Evolutionary conservation across 1,140 invertebrate genomes (phyloP), one percentile per base, ranked within the genome.

Genomic region (Diachasmimorpha longicaudata): DNA sequence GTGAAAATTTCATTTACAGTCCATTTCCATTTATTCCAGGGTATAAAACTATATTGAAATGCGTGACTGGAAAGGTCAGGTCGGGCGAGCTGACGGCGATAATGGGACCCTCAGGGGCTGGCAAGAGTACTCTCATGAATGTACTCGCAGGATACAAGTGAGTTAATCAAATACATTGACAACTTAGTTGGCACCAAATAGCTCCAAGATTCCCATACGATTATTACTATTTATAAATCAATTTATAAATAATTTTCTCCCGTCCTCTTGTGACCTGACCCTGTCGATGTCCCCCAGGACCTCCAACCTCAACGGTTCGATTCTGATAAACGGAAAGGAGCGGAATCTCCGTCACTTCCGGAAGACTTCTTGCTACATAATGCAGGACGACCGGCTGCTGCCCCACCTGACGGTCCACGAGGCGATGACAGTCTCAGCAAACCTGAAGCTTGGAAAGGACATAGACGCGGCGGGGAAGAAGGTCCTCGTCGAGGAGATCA

Each of bases 331-430:
- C 83, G 95, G 95, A 16, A 94, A 95, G 82, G 94, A 96, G 76
- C 90, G 97, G 16, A 96, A 97, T 88, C 88, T 97, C 44, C 89
- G 96, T 19, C 91, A 93, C 74, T 98, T 98, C 88, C 91, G 96
- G 10, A 98, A 98, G 87, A 93, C 97, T 87, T 97, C 96, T 0
- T 97, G 96, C 83, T 98, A 98, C 87, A 98, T 98, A 78, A 98
- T 98, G 96, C 97, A 99, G 86, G 96, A 98, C 82, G 97, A 98
- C 87, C 94, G 96, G 79, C 90, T 98, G 0, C 90, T 96, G 16
- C 95, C 95, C 0, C 95, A 97, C 85, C 90, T 99, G 9, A 96
- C 95, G 0, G 96, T 98, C 6, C 91, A 91, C 71, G 97, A 99
- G 87, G 93, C 96, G 6, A 96, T 98, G 95, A 93, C 92, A 83